A percentile compares a stretch with the other conserved stretches of the same genome.
Conservation (phyloP, 1,140 invertebrate genomes). For the Drosophila biarmipes region DNA sequence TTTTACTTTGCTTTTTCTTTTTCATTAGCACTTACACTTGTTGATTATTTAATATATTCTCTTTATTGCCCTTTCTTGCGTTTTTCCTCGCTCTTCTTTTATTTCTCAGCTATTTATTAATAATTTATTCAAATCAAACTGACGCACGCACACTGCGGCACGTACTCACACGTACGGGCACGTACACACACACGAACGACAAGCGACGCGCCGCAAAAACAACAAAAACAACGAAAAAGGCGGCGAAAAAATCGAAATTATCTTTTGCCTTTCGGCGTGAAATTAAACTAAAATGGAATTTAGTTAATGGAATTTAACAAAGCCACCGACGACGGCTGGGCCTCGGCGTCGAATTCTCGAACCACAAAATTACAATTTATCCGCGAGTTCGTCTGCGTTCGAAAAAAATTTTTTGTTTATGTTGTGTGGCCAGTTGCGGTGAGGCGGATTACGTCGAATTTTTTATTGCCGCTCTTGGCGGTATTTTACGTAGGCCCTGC, state of each 20-base stretch:
- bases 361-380: not conserved
- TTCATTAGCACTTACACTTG: slow-evolving; percentile 53
- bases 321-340: not conserved
- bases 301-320: not conserved
- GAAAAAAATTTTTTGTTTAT: slow-evolving; percentile 1
- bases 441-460: not conserved
- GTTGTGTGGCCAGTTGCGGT: not conserved
- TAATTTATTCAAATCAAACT: slow-evolving; percentile 65
- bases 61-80: slow-evolving; percentile 20
- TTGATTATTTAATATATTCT: slow-evolving; percentile 20
- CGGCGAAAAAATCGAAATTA: slow-evolving; percentile 22
- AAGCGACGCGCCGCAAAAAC: slow-evolving; percentile 34
- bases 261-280: not conserved
- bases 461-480: not conserved
- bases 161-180: slow-evolving; percentile 22
- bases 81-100: slow-evolving; percentile 42
- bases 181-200: slow-evolving; percentile 1
- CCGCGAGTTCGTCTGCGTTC: not conserved
- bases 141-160: slow-evolving; percentile 20
- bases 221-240: slow-evolving; percentile 29
- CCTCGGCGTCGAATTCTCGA: not conserved
- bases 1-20: slow-evolving; percentile 32
- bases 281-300: slow-evolving; percentile 11
- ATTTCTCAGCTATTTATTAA: slow-evolving; percentile 42
- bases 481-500: not conserved